phyloP scores from a whole-genome alignment of 2,113 vertebrate genomes.

The Siphamia tubifer region DNA sequence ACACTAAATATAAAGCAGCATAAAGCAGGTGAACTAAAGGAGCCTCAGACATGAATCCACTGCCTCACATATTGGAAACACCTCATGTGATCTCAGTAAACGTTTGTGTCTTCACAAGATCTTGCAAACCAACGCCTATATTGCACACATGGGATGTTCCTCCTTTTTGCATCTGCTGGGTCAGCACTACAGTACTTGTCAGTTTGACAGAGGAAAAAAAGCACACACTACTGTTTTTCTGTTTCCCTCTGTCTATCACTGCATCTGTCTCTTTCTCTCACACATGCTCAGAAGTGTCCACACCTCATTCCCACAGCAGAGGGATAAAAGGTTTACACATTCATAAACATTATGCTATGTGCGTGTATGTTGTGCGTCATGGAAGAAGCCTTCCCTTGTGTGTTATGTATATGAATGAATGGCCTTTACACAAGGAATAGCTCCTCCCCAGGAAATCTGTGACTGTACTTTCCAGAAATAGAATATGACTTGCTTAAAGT shows the following conservation, averaged over 20 bases:
- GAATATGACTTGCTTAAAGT: slow-evolving; percentile 58
- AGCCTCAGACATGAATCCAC: no score
- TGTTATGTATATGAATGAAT: slow-evolving; percentile 70
- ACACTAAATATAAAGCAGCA: no score
- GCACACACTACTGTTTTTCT: not conserved
- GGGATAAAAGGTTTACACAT: slow-evolving; percentile 56
- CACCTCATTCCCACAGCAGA: slow-evolving; percentile 26
- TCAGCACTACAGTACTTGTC: slow-evolving; percentile 26
- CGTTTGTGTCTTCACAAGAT: not conserved
- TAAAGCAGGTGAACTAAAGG: no score
- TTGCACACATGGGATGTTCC: not conserved
- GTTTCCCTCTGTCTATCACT: not conserved
- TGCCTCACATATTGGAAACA: no score
- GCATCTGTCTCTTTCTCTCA: not conserved
- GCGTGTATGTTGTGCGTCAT: slow-evolving; percentile 64
- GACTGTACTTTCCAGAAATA: slow-evolving; percentile 72
- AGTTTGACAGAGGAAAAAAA: slow-evolving; percentile 5
- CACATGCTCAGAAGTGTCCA: not conserved
- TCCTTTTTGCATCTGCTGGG: slow-evolving; percentile 5
- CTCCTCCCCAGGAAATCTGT: slow-evolving; percentile 57
- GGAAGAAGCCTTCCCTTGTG: slow-evolving; percentile 49
- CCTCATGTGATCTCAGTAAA: no score
- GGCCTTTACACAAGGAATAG: slow-evolving; percentile 42
- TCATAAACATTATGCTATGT: slow-evolving; percentile 63
- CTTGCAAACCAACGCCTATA: not conserved